Percentiles rank a stretch among this genome's conserved stretches.
Conservation (phyloP, 2,113 vertebrate species). For the Clupea harengus region DNA sequence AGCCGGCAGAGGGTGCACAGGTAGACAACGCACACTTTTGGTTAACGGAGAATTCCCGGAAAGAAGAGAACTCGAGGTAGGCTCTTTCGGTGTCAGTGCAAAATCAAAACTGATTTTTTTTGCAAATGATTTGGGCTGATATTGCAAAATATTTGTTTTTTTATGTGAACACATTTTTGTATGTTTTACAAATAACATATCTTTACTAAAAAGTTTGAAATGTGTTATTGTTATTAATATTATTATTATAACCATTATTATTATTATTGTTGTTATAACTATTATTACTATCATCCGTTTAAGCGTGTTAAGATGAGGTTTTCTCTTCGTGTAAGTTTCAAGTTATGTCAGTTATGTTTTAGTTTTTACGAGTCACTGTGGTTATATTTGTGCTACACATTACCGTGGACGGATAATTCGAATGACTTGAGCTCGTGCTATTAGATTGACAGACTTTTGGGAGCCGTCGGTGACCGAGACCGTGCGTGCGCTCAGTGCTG, state of each 20-base stretch:
- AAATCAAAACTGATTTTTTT: background rate
- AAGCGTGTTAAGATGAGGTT: constrained; percentile 8
- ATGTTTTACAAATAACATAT: background rate
- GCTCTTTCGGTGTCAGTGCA: background rate
- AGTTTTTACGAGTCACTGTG: background rate
- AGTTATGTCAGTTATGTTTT: background rate
- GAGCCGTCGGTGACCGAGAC: constrained; percentile 36
- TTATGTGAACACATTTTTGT: constrained; percentile 22
- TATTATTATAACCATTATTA: background rate
- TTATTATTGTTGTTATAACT: background rate
- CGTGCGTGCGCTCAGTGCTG: constrained; percentile 49
- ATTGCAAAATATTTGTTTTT: background rate
- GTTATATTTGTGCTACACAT: background rate
- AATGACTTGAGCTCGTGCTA: background rate
- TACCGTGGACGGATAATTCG: background rate
- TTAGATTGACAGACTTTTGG: background rate
- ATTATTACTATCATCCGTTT: constrained; percentile 20
- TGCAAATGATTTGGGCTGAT: constrained; percentile 30
- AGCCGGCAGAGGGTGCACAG: constrained; percentile 58
- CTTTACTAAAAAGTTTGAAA: background rate
- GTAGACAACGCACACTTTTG: constrained; percentile 54
- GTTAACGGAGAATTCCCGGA: constrained; percentile 49
- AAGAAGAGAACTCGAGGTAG: constrained; percentile 59
- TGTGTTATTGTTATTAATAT: background rate
- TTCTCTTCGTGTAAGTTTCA: background rate